Evolutionary conservation across 2,113 vertebrate species (phyloP), one percentile per base, ranked within the genome.

Genomic region (Cyanoliseus patagonus): DNA sequence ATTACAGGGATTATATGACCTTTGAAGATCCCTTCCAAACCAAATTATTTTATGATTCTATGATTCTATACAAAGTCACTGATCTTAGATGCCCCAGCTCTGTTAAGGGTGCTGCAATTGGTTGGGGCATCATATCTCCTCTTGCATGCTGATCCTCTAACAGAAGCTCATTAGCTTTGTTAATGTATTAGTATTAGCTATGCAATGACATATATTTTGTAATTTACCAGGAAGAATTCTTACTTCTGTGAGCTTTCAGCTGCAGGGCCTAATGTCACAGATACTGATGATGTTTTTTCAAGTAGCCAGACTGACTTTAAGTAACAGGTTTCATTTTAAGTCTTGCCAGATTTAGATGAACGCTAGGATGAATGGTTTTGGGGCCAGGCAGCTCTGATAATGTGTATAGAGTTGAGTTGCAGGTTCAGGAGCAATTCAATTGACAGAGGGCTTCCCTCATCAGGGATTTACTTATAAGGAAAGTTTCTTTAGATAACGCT

Each of bases 221-320:
- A 51, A 51, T 70, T 35, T 82, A 13, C 6, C 5, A 13, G 55
- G 28, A 87, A 42, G 5, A 72, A 44, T 16, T 1, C 0, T 51
- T 57, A 75, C 42, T 24, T 55, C 8, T 31, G 5, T n/a, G 28
- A 59, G 19, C 22, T 77, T 83, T 46, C 61, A 31, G 17, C 30
- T 83, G 19, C 9, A 49, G 25, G 0, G 0, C 9, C 7, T 17
- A 57, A 62, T 24, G 12, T 53, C 79, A 35, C 0, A 0, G 22
- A 13, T 31, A 44, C 12, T 37, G 24, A 10, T 0, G 0, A 7
- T 4, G 8, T 22, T 41, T 49, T 69, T 86, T 57, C 16, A 86
- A 52, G 31, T 28, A n/a, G 41, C 3, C 46, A 67, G n/a, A 27
- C 0, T 53, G 41, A 77, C 19, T 59, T 46, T 86, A 17, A n/a